Evolutionary conservation across 2,888 invertebrate genomes (phyloP), one percentile per base, ranked within the genome.

Genomic region (Lucinisca nassula): DNA sequence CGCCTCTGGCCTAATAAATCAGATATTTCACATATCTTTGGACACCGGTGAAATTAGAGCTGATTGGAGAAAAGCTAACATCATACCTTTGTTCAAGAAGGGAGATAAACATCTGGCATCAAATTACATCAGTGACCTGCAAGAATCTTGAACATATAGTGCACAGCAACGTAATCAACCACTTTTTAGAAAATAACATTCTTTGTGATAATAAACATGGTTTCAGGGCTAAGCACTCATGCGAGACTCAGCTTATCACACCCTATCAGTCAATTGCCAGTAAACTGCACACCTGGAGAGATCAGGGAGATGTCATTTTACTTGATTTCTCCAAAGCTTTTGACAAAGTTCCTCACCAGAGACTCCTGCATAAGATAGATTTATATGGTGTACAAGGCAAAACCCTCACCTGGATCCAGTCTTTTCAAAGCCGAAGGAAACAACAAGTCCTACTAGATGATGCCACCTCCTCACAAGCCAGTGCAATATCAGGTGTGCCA

Each of bases 301-400:
- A 6, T n/a, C 14, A 55, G 6, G 55, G 8, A n/a, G 55, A 55
- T 55, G 55, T 55, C 24, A 12, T 55, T 55, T n/a, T 12, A 8
- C 45, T 45, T 8, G 55, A 55, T 55, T 55, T 55, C 21, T 55
- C 55, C 30, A 14, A 70, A 35, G 70, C 70, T 10, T 14, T 70
- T 24, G 70, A 70, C 32, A 37, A 70, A 70, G 70, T 70, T n/a
- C 10, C 70, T 6, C 70, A 70, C 32, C 27, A 24, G 32, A 14
- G 12, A 10, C 70, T 70, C 70, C 70, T 70, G 32, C 70, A 70
- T n/a, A 70, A 70, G 70, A 8, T 70, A 61, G 24, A 61, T 12
- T n/a, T 12, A 10, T 30, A 61, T n/a, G 8, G 61, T 12, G 30
- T 61, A 12, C 8, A 10, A n/a, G 12, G 10, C 30, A 27, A 61